A percentile compares a stretch with the other conserved stretches of the same genome.
Conservation (phyloP, 2,797 vertebrate species). For the Synaphobranchus kaupii region DNA sequence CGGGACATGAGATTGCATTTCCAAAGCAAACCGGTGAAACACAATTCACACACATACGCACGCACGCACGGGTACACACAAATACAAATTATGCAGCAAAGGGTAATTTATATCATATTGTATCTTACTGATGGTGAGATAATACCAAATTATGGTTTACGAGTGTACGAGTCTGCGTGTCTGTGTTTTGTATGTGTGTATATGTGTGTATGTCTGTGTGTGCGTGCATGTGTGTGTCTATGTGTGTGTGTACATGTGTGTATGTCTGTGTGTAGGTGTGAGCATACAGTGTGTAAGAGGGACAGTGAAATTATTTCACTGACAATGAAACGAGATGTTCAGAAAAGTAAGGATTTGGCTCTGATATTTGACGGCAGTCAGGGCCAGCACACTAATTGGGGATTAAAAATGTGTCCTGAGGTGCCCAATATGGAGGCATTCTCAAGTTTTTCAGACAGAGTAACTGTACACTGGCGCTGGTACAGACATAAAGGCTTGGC, state of each 20-base stretch:
- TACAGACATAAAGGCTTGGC: conserved; percentile 3
- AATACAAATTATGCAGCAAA: not conserved
- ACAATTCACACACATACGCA: not conserved
- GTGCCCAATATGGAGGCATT: not conserved
- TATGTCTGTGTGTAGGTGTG: not conserved
- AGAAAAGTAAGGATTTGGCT: not conserved
- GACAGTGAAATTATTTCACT: not conserved
- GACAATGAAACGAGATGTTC: not conserved
- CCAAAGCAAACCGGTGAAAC: not conserved
- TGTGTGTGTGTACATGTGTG: not conserved
- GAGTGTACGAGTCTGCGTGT: too few relatives aligned
- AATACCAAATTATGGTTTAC: not conserved
- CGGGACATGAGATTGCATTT: not conserved
- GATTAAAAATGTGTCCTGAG: conserved; percentile 17
- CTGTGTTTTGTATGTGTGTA: too few relatives aligned
- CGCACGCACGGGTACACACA: too few relatives aligned
- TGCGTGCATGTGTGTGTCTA: not conserved
- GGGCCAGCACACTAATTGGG: not conserved
- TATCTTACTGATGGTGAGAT: conserved; percentile 3
- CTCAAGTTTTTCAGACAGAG: conserved; percentile 6
- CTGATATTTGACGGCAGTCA: not conserved
- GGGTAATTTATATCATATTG: not conserved
- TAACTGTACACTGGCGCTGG: conserved; percentile 21
- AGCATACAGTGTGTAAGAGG: not conserved
- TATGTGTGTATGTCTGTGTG: not conserved